Conservation (phyloP, 1,140 invertebrate species). For the Polypedilum vanderplanki region DNA sequence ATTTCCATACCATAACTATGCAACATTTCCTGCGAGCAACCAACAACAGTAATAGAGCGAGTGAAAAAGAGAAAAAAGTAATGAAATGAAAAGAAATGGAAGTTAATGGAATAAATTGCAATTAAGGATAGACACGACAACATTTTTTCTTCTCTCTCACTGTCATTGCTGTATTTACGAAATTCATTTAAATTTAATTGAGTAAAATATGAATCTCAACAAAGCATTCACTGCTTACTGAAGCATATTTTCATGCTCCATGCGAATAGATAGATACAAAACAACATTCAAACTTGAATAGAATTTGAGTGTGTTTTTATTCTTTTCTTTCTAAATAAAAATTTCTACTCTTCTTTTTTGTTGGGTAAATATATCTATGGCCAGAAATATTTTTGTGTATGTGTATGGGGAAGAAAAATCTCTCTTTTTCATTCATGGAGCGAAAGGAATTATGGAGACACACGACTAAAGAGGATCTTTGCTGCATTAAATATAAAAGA, state of each 20-base stretch:
- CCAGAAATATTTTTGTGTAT: no score
- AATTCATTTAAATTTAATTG: background rate
- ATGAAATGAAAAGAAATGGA: background rate
- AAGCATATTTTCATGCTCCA: slow-evolving; percentile 1
- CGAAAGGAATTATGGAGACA: background rate
- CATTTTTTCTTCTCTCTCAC: background rate
- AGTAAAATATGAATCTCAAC: slow-evolving; percentile 3
- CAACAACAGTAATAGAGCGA: no score
- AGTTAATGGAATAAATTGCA: background rate
- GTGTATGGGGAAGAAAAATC: background rate
- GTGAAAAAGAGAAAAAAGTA: background rate
- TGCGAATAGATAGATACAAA: background rate
- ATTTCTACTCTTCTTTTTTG: background rate
- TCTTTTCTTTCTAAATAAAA: background rate
- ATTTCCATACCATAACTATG: background rate
- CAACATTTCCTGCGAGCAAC: no score
- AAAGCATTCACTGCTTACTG: background rate
- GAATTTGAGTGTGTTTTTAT: background rate
- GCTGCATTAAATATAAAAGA: background rate
- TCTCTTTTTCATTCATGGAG: background rate
- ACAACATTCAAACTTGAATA: background rate
- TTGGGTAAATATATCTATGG: no score
- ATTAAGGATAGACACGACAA: background rate
- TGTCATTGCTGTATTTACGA: background rate
- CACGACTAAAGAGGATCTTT: background rate